Conservation (phyloP, 2,888 invertebrate species). For the Drosophila histrio region DNA sequence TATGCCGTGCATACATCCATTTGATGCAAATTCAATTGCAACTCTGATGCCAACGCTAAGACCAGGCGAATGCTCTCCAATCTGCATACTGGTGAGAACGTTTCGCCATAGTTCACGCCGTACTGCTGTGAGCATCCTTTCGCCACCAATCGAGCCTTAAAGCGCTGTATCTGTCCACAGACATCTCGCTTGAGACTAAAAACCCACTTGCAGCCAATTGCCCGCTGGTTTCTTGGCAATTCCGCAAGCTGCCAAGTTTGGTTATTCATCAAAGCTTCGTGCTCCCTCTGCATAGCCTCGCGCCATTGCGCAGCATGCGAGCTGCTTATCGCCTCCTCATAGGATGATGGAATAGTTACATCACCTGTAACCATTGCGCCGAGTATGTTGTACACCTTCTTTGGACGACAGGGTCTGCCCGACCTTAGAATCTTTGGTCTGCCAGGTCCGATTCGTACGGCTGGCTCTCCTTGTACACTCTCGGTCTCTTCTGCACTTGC, state of each 20-base stretch:
- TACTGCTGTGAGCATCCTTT: background rate
- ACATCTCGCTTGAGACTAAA: background rate
- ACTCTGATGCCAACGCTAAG: background rate
- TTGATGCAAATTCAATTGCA: background rate
- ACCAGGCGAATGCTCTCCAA: background rate
- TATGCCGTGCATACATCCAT: too few relatives aligned
- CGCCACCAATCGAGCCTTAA: background rate
- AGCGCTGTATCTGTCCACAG: background rate
- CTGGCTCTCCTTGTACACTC: too few relatives aligned
- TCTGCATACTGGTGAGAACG: background rate
- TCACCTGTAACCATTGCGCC: background rate
- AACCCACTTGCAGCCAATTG: background rate
- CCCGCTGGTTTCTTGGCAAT: background rate
- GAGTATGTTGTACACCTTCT: too few relatives aligned
- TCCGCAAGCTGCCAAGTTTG: conserved; percentile 1
- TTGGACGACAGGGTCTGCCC: too few relatives aligned
- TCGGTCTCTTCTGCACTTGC: too few relatives aligned
- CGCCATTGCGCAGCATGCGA: background rate
- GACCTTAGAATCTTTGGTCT: too few relatives aligned
- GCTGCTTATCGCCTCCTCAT: background rate
- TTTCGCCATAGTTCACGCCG: background rate
- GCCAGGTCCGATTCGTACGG: too few relatives aligned
- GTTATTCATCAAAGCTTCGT: background rate
- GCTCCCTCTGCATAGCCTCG: background rate
- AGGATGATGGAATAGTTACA: background rate